Evolutionary conservation across 2,888 invertebrate species (phyloP), one percentile per base, ranked within the genome.

Genomic region (Caenorhabditis sp.): DNA sequence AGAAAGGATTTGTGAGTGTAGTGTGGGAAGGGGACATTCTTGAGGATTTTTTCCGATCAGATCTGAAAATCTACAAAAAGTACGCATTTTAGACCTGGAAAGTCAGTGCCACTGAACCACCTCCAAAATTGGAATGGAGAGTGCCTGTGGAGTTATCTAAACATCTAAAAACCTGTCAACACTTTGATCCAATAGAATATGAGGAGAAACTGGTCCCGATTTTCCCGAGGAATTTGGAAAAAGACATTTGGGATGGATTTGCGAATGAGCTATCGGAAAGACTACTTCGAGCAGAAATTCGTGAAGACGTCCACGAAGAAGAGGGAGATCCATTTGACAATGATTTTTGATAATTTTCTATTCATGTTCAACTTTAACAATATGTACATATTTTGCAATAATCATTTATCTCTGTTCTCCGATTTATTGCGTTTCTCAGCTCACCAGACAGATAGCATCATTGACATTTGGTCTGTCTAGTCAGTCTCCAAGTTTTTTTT

Each of bases 211-310:
- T 60, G 60, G 50, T 79, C 13, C 55, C 80, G 13, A 47, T 80
- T 1, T 80, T 80, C 26, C 74, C 72, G 4, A 3, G 22, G 20
- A 13, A 64, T 6, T n/a, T 72, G 6, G 67, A 79, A 20, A 20
- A n/a, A 1, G 55, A 61, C 5, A 71, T 79, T n/a, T 72, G 79
- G 79, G n/a, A 67, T 11, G 67, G 55, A 1, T 71, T 79, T 37
- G 32, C 64, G 20, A 51, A 78, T 26, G 40, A 40, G 35, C 32
- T 79, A 4, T 70, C 70, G 1, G 55, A 51, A 18, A 18, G 61
- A 22, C 1, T 55, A 5, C 55, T 76, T 24, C 37, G 76, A 40
- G 50, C 28, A 4, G 76, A 61, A 28, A 11, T 61, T 8, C 28
- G n/a, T n/a, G n/a, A 44, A 18, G 28, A 50, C 1, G 4, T 22